Evolutionary conservation across 2,888 invertebrate genomes (phyloP).

Genomic region (Perithous albicinctus): DNA sequence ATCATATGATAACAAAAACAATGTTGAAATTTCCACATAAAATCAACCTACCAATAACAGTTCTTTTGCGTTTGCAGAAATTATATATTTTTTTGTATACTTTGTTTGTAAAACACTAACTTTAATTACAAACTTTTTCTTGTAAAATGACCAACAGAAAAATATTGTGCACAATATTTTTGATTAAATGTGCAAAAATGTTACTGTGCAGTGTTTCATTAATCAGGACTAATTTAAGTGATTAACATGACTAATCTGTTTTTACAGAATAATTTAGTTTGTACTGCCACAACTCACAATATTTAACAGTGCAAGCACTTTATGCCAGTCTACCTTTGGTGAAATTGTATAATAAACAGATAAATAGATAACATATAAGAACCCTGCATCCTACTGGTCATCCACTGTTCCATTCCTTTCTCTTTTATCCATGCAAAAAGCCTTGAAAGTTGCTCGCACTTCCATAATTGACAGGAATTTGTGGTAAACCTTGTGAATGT

Average conservation of each 20-base stretch:
- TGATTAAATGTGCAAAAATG: too few species aligned
- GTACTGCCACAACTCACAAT: background rate
- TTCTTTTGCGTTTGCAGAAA: too few species aligned
- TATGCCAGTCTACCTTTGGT: conserved; percentile 57
- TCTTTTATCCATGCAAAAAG: background rate
- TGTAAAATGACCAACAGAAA: too few species aligned
- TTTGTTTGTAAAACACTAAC: too few species aligned
- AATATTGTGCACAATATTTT: too few species aligned
- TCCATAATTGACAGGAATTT: conserved; percentile 50
- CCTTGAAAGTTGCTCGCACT: conserved; percentile 24
- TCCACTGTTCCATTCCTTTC: background rate
- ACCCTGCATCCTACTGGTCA: background rate
- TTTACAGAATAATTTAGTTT: background rate
- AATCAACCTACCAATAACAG: too few species aligned
- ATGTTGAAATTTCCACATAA: too few species aligned
- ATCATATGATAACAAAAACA: too few species aligned
- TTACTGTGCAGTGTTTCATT: background rate
- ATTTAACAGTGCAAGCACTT: conserved; percentile 2
- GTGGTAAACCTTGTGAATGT: conserved; percentile 32
- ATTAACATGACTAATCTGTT: background rate
- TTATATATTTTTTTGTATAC: too few species aligned
- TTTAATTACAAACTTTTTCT: too few species aligned
- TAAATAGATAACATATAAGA: conserved; percentile 10
- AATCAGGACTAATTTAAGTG: background rate
- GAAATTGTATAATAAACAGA: conserved; percentile 13